Evolutionary conservation across 2,113 vertebrate species (phyloP), one percentile per base, ranked within the genome.

Genomic region (Gopherus flavomarginatus): DNA sequence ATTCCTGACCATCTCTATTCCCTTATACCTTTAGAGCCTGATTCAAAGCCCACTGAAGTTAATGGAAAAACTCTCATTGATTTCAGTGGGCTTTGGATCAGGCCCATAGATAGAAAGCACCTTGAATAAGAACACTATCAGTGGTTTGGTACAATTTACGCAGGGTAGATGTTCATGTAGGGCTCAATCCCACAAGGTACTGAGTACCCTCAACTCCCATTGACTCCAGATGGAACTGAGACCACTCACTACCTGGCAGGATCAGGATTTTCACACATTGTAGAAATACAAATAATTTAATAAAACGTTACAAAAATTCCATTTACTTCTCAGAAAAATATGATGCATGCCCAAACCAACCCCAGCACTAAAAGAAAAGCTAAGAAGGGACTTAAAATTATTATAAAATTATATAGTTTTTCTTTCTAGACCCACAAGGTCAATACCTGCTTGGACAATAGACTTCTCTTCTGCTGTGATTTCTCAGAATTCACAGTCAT

Each of bases 171-270:
- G 26, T 59, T 91, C 24, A 82, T 29, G 31, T 65, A 54, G 0
- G 0, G 12, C 62, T 88, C 57, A 62, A 6, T 86, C 35, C 47
- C 87, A 22, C 8, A 19, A 93, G 9, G 22, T 52, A 31, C 75
- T 21, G n/a, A 69, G 11, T 8, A 86, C 0, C 1, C 35, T 83
- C 26, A n/a, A 81, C 11, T 0, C 0, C 38, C 27, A 77, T 16
- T 16, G 9, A 87, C 87, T 90, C 27, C 42, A 90, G n/a, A 77
- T 82, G 54, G 16, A 59, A 5, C 35, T 90, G 90, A 83, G 38
- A 91, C 38, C 38, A 77, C 3, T 79, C 38, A 81, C 9, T 6
- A 79, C 9, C 38, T 49, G 57, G 44, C 13, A 83, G 42, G 2
- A 81, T 8, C 75, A 14, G 16, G 38, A 78, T 78, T 26, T 14